A percentile compares a stretch with the other conserved stretches of the same genome.
Evolutionary conservation across 2,888 invertebrate species (phyloP).

Genomic region (Tyria jacobaeae): DNA sequence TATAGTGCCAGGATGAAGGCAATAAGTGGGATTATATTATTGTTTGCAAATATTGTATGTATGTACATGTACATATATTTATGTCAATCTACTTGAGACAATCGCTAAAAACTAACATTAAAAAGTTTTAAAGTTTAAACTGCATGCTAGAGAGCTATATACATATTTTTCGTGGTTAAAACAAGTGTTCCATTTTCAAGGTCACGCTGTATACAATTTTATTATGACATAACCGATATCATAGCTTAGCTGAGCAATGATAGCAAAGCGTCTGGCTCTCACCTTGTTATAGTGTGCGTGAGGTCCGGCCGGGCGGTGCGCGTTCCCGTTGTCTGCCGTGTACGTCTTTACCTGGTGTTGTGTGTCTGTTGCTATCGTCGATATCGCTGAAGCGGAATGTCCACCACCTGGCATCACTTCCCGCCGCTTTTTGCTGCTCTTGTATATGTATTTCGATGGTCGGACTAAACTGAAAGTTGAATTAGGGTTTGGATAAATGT

Average conservation of each 20-base stretch:
- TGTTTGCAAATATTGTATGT: too few relatives aligned
- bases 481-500: background rate
- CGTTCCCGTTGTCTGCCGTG: conserved; percentile 96
- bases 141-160: too few relatives aligned
- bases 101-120: too few relatives aligned
- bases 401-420: conserved; percentile 63
- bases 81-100: too few relatives aligned
- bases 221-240: conserved; percentile 6
- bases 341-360: conserved; percentile 98
- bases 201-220: background rate
- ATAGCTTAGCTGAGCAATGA: conserved; percentile 51
- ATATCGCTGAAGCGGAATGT: conserved; percentile 78
- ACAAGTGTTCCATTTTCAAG: too few relatives aligned
- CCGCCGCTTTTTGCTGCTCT: conserved; percentile 82
- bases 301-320: conserved; percentile 91
- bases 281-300: conserved; percentile 97
- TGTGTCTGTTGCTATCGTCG: conserved; percentile 88
- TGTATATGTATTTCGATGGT: conserved; percentile 81
- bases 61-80: too few relatives aligned
- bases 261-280: conserved; percentile 86
- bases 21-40: too few relatives aligned
- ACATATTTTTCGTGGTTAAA: too few relatives aligned
- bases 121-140: too few relatives aligned
- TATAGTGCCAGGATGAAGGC: too few relatives aligned
- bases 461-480: conserved; percentile 71